Evolutionary conservation across 2,888 invertebrate species (phyloP).

Genomic region (Cephus nigrinus): DNA sequence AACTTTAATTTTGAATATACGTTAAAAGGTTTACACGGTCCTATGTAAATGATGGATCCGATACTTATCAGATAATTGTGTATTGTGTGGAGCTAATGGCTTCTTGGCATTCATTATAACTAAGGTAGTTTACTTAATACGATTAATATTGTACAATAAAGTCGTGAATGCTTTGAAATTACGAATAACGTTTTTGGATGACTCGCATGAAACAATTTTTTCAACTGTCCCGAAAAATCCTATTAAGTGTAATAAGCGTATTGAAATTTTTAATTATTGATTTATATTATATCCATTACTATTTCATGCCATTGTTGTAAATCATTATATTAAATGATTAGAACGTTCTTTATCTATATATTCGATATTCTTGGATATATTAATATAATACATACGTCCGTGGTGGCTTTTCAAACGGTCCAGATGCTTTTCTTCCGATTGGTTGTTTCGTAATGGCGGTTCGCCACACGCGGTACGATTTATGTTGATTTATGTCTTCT

Average conservation of each 20-base stretch:
- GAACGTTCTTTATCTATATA: not conserved
- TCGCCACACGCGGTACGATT: too few species aligned
- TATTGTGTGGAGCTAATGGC: not conserved
- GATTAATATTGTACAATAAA: not conserved
- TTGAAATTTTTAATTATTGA: not conserved
- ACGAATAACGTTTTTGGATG: not conserved
- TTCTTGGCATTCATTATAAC: not conserved
- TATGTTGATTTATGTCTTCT: not conserved
- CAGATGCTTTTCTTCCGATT: too few species aligned
- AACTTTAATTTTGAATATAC: not conserved
- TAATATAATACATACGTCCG: not conserved
- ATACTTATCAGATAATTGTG: not conserved
- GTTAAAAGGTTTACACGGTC: not conserved
- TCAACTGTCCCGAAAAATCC: not conserved
- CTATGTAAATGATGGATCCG: not conserved
- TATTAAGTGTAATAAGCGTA: not conserved
- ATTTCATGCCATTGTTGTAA: not conserved
- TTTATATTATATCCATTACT: not conserved
- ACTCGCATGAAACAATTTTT: not conserved
- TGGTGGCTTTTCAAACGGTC: too few species aligned
- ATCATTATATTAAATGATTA: not conserved
- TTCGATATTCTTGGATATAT: not conserved
- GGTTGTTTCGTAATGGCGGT: too few species aligned
- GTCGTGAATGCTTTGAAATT: not conserved
- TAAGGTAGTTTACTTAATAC: not conserved